These are phyloP conservation scores for Penaeus monodon DNA, from an alignment of 2,888 invertebrate species.

Conservation along the genomic window DNA sequence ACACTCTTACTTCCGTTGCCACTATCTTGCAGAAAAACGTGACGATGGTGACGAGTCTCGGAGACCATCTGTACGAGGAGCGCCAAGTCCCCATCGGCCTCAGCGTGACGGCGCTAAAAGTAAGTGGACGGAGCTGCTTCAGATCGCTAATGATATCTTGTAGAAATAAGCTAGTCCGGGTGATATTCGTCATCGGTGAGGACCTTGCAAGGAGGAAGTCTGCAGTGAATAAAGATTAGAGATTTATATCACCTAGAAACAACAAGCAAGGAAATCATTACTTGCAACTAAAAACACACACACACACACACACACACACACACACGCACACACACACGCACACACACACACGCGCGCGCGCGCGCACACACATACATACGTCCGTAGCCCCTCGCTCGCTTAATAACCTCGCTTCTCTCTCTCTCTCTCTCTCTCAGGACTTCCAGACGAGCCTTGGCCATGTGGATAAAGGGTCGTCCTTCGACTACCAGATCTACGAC, in stretches of 20 bases:
- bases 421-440: neutral
- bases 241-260: neutral
- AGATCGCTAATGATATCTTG: neutral
- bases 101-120: constrained; percentile 15
- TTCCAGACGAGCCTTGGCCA: neutral
- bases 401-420: too few relatives aligned
- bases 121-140: neutral
- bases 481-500: constrained; percentile 34
- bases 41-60: constrained; percentile 25
- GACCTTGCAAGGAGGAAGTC: too few relatives aligned
- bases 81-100: constrained; percentile 38
- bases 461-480: constrained; percentile 10
- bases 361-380: too few relatives aligned
- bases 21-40: constrained; percentile 31
- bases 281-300: too few relatives aligned
- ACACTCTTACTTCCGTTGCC: neutral
- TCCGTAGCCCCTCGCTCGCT: too few relatives aligned
- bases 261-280: neutral
- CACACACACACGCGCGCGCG: too few relatives aligned
- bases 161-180: neutral
- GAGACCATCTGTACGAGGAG: constrained; percentile 26
- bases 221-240: neutral
- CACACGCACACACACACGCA: too few relatives aligned
- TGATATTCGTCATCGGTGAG: neutral
- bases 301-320: too few relatives aligned